Base-by-base conservation (phyloP, 2,888 invertebrate genomes). In the Dynastes maya region DNA sequence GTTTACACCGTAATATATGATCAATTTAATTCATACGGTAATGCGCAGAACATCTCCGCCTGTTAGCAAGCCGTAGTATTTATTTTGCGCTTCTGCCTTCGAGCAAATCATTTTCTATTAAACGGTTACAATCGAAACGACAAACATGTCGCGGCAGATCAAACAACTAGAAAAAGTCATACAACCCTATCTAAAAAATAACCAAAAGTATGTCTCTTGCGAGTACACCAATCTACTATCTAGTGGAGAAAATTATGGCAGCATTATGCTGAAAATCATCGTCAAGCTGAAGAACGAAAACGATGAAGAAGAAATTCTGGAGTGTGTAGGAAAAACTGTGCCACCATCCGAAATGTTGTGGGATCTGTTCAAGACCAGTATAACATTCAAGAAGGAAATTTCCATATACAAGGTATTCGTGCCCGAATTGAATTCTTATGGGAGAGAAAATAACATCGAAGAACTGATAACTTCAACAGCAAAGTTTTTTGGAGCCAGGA, bases 211-310 rank as follows among this genome's bases (percentile, higher is more conserved):
- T 29, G 40, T 58, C 49, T 76, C 76, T 0, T 88, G 88, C 68
- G 82, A 83, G 16, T 86, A 86, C 22, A 84, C 85, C 22, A 87
- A 86, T 80, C 84, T 90, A n/a, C 90, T 90, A 53, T 89, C 90
- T 22, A 88, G 89, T 0, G 92, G 92, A 1, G 92, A 92, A 81
- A 92, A 92, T 83, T 92, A 91, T 83, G 92, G 92, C 0, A 92
- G 92, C 81, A 84, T 90, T 0, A 91, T 92, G 85, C 81, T 91
- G 0, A 86, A 87, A 2, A 82, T 86, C 2, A 81, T 83, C 22
- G 61, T 89, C 0, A 86, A 84, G 37, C 5, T 80, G 8, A n/a
- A 9, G 5, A 71, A 67, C 27, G 51, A 79, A 53, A 58, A 80
- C 37, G 68, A 53, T 0, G 76, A 80, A 27, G 76, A 77, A 53